Percentiles rank a stretch among this genome's conserved stretches.
These are phyloP conservation scores for Ptiloglossa arizonensis DNA, from an alignment of 1,140 invertebrate species.

Conservation along the genomic window DNA sequence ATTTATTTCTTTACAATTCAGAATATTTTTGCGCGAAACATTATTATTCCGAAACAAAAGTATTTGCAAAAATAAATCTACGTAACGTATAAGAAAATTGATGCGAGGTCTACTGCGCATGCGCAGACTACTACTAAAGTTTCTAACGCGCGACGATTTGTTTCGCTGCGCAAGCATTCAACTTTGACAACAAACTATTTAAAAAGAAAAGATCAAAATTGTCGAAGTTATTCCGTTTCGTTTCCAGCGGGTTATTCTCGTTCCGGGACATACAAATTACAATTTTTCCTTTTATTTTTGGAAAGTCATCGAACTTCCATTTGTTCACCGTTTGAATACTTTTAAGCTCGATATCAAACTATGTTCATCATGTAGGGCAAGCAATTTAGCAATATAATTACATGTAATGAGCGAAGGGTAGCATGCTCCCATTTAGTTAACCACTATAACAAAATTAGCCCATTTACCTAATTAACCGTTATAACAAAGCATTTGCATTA, in stretches of 20 bases:
- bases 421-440: not conserved
- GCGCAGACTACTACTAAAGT: rapidly evolving
- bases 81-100: not conserved
- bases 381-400: slow-evolving; percentile 30
- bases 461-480: not conserved
- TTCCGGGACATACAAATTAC: too few relatives aligned
- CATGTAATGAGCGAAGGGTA: slow-evolving; percentile 10
- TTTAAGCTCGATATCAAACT: not conserved
- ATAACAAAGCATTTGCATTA: not conserved
- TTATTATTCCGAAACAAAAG: too few relatives aligned
- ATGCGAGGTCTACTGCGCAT: not conserved
- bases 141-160: not conserved
- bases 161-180: rapidly evolving
- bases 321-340: not conserved
- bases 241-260: too few relatives aligned
- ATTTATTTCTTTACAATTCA: too few relatives aligned
- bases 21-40: too few relatives aligned
- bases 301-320: not conserved
- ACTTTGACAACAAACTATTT: not conserved
- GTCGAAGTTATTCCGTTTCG: too few relatives aligned
- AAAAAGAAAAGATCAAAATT: too few relatives aligned
- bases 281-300: not conserved
- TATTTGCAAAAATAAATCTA: not conserved
- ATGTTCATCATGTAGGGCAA: not conserved
- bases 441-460: not conserved